Evolutionary conservation across 2,888 invertebrate genomes (phyloP).

Genomic region (Eudasyphora cyanicolor): DNA sequence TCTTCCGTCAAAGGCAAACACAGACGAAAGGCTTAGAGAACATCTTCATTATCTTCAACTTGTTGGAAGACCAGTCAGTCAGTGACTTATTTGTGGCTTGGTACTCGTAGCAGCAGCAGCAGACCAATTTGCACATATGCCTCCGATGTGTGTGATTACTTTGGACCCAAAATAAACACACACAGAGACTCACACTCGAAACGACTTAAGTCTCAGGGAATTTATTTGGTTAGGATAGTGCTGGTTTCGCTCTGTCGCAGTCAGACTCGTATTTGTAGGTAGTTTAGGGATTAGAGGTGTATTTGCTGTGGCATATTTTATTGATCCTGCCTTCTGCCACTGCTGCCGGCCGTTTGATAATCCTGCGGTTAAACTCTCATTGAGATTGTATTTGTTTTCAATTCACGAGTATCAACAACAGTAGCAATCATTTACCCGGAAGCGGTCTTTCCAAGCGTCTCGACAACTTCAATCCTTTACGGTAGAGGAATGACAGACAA

Average conservation of each 20-base stretch:
- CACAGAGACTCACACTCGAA: neutral
- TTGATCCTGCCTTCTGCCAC: constrained; percentile 26
- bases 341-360: constrained; percentile 67
- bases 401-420: constrained; percentile 32
- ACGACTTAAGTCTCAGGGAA: neutral
- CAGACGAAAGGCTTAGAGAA: constrained; percentile 26
- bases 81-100: too few relatives aligned
- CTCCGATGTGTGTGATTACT: neutral
- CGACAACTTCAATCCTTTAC: neutral
- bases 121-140: constrained; percentile 3
- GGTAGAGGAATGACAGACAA: neutral
- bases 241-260: neutral
- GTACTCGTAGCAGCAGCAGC: constrained; percentile 20
- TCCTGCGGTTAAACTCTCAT: constrained; percentile 78
- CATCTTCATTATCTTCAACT: constrained; percentile 24
- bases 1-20: neutral
- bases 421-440: constrained; percentile 40
- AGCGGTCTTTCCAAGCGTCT: neutral
- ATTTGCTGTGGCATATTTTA: constrained; percentile 41
- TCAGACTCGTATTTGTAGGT: neutral
- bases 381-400: constrained; percentile 71
- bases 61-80: constrained; percentile 28
- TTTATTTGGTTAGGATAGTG: constrained; percentile 38
- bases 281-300: constrained; percentile 37
- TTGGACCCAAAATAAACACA: neutral